Evolutionary conservation across 2,888 invertebrate species (phyloP).

Genomic region (Carabus problematicus): DNA sequence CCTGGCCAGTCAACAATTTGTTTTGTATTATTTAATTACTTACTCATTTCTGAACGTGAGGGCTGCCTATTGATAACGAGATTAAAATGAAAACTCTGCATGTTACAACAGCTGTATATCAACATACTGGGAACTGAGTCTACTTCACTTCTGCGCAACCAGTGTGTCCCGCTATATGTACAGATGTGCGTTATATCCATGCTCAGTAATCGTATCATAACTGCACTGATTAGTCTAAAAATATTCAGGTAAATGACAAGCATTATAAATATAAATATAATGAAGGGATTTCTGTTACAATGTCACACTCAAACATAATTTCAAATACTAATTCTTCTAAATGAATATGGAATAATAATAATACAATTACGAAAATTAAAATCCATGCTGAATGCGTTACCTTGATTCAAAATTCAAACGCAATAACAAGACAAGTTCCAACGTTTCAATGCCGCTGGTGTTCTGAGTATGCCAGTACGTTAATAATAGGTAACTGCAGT

Average conservation of each 20-base stretch:
- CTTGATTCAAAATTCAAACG: background rate
- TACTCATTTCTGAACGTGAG: conserved; percentile 25
- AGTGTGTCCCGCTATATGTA: background rate
- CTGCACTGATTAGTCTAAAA: too few relatives aligned
- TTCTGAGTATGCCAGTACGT: conserved; percentile 35
- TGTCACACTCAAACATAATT: too few relatives aligned
- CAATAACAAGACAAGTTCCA: too few relatives aligned
- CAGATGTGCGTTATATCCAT: background rate
- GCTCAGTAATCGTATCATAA: too few relatives aligned
- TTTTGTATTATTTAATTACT: conserved; percentile 32
- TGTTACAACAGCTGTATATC: background rate
- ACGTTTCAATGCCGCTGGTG: conserved; percentile 26
- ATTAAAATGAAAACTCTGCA: conserved; percentile 7
- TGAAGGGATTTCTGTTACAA: too few relatives aligned
- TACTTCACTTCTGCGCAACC: conserved; percentile 1
- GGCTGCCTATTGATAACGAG: conserved; percentile 34
- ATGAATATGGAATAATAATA: too few relatives aligned
- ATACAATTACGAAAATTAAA: too few relatives aligned
- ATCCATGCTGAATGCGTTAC: background rate
- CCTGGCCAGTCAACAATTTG: conserved; percentile 19
- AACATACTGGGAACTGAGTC: too few relatives aligned
- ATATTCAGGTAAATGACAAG: too few relatives aligned
- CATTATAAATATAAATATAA: too few relatives aligned
- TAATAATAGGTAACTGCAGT: conserved; percentile 35
- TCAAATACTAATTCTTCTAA: too few relatives aligned